Evolutionary conservation across 2,113 vertebrate genomes (phyloP).

Genomic region (Myrmophylax atrothorax): DNA sequence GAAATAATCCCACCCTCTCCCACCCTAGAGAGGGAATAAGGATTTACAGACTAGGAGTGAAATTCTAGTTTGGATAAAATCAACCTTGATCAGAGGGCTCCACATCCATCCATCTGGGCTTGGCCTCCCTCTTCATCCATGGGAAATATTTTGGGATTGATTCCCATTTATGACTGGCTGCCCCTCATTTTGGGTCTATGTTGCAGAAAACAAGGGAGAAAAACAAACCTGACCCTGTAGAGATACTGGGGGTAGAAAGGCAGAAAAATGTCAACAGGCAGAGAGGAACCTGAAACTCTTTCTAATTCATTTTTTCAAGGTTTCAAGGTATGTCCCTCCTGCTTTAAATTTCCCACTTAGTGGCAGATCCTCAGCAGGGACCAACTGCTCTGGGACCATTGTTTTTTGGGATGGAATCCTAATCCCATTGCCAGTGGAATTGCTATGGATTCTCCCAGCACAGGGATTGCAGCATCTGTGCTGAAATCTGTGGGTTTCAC

Average conservation of each 20-base stretch:
- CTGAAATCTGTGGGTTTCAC: conserved; percentile 60
- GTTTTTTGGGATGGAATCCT: neutral
- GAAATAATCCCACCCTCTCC: neutral
- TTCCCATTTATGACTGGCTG: neutral
- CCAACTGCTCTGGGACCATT: neutral
- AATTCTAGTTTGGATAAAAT: neutral
- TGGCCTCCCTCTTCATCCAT: rapidly evolving
- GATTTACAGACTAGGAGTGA: neutral
- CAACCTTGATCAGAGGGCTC: neutral
- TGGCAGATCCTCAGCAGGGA: neutral
- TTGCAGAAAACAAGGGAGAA: neutral
- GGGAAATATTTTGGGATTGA: neutral
- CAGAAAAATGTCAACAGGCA: neutral
- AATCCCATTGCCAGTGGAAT: neutral
- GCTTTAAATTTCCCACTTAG: neutral
- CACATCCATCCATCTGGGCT: neutral
- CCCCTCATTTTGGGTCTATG: neutral
- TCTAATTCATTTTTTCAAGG: neutral
- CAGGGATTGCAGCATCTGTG: neutral
- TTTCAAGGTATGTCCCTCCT: neutral
- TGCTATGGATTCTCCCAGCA: neutral
- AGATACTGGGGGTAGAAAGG: neutral
- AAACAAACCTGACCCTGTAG: rapidly evolving
- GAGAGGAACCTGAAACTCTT: neutral
- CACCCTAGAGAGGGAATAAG: neutral